A percentile compares a stretch with the other conserved stretches of the same genome.
These are phyloP conservation scores for Lordiphosa clarofinis DNA, from an alignment of 1,140 invertebrate species.

Conservation along the genomic window DNA sequence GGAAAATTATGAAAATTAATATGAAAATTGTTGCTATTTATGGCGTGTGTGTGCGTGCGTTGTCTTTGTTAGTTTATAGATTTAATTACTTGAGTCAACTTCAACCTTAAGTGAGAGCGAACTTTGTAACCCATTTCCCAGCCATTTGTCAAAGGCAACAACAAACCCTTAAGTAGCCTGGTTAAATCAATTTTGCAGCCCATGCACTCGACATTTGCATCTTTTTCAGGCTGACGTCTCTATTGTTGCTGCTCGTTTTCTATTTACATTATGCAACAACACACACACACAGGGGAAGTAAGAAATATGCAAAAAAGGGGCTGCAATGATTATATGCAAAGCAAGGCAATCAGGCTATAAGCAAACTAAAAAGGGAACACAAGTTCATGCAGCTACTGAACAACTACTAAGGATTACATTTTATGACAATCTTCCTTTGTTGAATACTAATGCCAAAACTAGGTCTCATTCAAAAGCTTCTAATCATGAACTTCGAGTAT, in stretches of 20 bases:
- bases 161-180: conserved; percentile 32
- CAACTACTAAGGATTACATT: too few species aligned
- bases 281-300: conserved; percentile 7
- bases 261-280: conserved; percentile 52
- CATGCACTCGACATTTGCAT: conserved; percentile 53
- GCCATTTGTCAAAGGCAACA: conserved; percentile 18
- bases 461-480: too few species aligned
- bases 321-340: conserved; percentile 32
- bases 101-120: conserved; percentile 50
- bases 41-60: conserved; percentile 23
- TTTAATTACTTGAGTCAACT: conserved; percentile 76
- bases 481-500: too few species aligned
- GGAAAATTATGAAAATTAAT: conserved; percentile 78
- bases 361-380: conserved; percentile 8
- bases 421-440: too few species aligned
- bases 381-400: not conserved
- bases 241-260: conserved; percentile 33
- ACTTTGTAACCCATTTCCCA: conserved; percentile 27
- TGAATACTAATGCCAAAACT: too few species aligned
- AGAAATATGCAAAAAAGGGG: conserved; percentile 29
- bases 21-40: conserved; percentile 75
- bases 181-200: conserved; percentile 42
- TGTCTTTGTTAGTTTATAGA: conserved; percentile 58
- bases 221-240: conserved; percentile 33
- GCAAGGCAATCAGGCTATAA: conserved; percentile 24